A percentile compares a stretch with the other conserved stretches of the same genome.
These are phyloP conservation scores for Pardalotus punctatus DNA, from an alignment of 2,113 vertebrate genomes.

Conservation along the genomic window DNA sequence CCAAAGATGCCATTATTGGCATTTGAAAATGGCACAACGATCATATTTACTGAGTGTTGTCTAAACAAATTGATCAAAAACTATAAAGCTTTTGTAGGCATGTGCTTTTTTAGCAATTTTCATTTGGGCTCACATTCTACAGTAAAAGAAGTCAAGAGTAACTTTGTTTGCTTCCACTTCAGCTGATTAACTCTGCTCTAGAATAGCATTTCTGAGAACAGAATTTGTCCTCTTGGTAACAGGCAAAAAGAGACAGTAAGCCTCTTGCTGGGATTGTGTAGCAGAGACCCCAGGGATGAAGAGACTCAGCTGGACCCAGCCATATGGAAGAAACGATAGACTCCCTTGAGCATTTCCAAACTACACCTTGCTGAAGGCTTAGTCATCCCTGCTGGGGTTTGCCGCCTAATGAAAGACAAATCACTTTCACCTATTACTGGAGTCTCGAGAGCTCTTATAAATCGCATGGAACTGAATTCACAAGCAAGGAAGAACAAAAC, in stretches of 20 bases:
- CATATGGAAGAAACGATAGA: constrained; percentile 15
- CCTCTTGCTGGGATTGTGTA: not conserved
- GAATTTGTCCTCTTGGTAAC: not conserved
- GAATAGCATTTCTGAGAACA: not conserved
- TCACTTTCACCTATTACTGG: not conserved
- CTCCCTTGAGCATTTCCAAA: constrained; percentile 17
- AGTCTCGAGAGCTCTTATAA: not conserved
- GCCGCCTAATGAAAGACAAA: constrained; percentile 7
- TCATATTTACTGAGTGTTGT: not conserved
- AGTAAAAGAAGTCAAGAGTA: not conserved
- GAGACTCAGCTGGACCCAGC: constrained; percentile 49
- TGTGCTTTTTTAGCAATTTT: not conserved
- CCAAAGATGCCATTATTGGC: not conserved
- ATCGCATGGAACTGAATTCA: not conserved
- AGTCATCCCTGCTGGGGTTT: not conserved
- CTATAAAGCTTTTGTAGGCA: not conserved
- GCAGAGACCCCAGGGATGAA: constrained; percentile 10
- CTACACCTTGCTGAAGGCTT: constrained; percentile 51
- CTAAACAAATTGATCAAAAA: not conserved
- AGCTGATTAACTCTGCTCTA: not conserved
- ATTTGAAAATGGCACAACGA: not conserved
- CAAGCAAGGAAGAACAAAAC: not conserved
- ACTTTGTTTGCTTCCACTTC: not conserved
- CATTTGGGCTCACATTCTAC: not conserved
- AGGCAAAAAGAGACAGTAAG: not conserved